A percentile compares a stretch with the other conserved stretches of the same genome.
Conservation (phyloP, 1,140 invertebrate genomes). For the Leptoteleia sp. region DNA sequence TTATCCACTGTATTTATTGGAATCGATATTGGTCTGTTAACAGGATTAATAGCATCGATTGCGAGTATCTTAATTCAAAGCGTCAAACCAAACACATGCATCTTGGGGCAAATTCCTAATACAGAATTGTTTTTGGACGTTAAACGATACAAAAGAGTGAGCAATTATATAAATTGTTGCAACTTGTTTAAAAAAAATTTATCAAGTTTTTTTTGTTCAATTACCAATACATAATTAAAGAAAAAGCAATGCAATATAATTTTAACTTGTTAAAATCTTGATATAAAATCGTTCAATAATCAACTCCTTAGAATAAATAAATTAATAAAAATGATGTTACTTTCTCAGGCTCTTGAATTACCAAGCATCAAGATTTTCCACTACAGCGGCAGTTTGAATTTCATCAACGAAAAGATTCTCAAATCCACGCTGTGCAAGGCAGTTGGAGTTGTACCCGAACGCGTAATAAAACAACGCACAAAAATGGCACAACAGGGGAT, state of each 20-base stretch:
- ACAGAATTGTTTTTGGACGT: slow-evolving; percentile 87
- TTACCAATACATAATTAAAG: too few species aligned
- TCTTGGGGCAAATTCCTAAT: slow-evolving; percentile 84
- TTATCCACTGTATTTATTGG: slow-evolving; percentile 86
- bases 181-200: background rate
- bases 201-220: too few species aligned
- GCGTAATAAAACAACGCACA: slow-evolving; percentile 68
- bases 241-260: too few species aligned
- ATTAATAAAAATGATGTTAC: too few species aligned
- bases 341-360: slow-evolving; percentile 72
- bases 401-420: slow-evolving; percentile 83
- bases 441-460: slow-evolving; percentile 78
- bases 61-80: slow-evolving; percentile 83
- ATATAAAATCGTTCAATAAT: too few species aligned
- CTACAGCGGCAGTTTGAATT: slow-evolving; percentile 85
- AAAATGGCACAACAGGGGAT: slow-evolving; percentile 68
- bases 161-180: slow-evolving; percentile 43
- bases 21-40: slow-evolving; percentile 88
- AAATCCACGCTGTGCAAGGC: slow-evolving; percentile 79
- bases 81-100: slow-evolving; percentile 80
- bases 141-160: slow-evolving; percentile 83
- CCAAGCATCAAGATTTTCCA: slow-evolving; percentile 84
- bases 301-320: too few species aligned
- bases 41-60: slow-evolving; percentile 85
- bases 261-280: too few species aligned